phyloP scores from a whole-genome alignment of 2,797 vertebrate species.

The Atherinosoma microstoma region DNA sequence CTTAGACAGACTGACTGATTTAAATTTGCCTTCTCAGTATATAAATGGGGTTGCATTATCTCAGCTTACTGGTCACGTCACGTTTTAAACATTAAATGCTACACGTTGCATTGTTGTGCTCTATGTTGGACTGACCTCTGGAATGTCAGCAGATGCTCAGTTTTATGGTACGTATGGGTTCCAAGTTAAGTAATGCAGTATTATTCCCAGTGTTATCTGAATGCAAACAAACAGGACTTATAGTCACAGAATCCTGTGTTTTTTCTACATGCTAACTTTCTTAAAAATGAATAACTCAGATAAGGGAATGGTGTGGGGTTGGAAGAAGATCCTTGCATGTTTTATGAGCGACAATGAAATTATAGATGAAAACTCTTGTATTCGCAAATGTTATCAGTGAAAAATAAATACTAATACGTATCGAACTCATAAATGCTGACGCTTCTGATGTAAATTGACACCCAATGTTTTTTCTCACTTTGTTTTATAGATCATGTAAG shows the following conservation, averaged over 20 bases:
- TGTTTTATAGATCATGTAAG: not conserved
- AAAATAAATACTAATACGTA: not conserved
- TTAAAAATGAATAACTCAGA: constrained; percentile 34
- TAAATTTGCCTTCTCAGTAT: constrained; percentile 61
- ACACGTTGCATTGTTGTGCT: constrained; percentile 17
- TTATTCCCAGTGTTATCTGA: not conserved
- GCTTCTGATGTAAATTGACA: not conserved
- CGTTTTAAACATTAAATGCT: constrained; percentile 8
- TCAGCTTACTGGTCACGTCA: constrained; percentile 36
- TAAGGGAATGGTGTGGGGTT: not conserved
- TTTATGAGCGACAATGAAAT: constrained; percentile 24
- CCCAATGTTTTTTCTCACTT: not conserved
- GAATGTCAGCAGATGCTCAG: constrained; percentile 20
- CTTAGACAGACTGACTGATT: constrained; percentile 61
- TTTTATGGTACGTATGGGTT: not conserved
- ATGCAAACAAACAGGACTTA: constrained; percentile 5
- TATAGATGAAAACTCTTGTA: not conserved
- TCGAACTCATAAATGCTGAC: not conserved
- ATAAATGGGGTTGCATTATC: constrained; percentile 59
- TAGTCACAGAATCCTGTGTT: constrained; percentile 7
- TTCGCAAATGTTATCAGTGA: not conserved
- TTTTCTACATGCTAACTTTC: constrained; percentile 22
- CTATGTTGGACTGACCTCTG: constrained; percentile 6
- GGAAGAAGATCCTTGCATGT: constrained; percentile 18
- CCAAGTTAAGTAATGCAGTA: not conserved